A percentile compares a stretch with the other conserved stretches of the same genome.
Evolutionary conservation across 2,888 invertebrate species (phyloP).

Genomic region (Sarcophaga carnaria): DNA sequence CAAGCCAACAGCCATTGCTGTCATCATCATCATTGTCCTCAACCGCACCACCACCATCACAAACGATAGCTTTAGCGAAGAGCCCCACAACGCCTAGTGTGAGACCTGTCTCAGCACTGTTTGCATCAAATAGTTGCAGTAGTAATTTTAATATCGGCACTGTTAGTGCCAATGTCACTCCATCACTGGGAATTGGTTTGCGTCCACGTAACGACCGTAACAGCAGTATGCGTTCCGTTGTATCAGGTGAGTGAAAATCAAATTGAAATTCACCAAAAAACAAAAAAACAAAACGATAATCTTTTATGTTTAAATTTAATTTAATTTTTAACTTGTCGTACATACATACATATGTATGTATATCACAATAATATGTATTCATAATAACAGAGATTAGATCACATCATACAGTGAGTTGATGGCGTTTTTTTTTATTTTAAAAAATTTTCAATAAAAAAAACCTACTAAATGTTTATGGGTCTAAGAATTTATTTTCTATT

Average conservation of each 20-base stretch:
- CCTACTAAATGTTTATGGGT: too few relatives aligned
- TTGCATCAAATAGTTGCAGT: slow-evolving; percentile 30
- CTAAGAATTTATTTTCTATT: too few relatives aligned
- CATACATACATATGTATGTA: not conserved
- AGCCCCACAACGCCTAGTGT: slow-evolving; percentile 33
- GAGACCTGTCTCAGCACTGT: slow-evolving; percentile 61
- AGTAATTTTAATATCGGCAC: slow-evolving; percentile 48
- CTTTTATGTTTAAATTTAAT: slow-evolving; percentile 28
- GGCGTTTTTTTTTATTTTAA: too few relatives aligned
- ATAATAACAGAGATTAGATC: slow-evolving; percentile 13
- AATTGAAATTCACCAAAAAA: not conserved
- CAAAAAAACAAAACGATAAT: not conserved
- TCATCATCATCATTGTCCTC: slow-evolving; percentile 62
- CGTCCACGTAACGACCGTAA: slow-evolving; percentile 77
- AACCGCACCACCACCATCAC: slow-evolving; percentile 19
- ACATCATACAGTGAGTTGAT: not conserved
- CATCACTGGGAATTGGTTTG: slow-evolving; percentile 73
- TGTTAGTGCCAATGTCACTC: slow-evolving; percentile 43
- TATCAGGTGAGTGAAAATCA: slow-evolving; percentile 77
- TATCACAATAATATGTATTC: not conserved
- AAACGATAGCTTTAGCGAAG: not conserved
- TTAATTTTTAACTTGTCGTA: slow-evolving; percentile 41
- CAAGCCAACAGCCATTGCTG: slow-evolving; percentile 52
- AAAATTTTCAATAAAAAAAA: too few relatives aligned
- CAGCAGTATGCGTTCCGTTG: slow-evolving; percentile 80